These are phyloP conservation scores for Caenorhabditis afra DNA, from an alignment of 2,888 invertebrate species.

Conservation along the genomic window DNA sequence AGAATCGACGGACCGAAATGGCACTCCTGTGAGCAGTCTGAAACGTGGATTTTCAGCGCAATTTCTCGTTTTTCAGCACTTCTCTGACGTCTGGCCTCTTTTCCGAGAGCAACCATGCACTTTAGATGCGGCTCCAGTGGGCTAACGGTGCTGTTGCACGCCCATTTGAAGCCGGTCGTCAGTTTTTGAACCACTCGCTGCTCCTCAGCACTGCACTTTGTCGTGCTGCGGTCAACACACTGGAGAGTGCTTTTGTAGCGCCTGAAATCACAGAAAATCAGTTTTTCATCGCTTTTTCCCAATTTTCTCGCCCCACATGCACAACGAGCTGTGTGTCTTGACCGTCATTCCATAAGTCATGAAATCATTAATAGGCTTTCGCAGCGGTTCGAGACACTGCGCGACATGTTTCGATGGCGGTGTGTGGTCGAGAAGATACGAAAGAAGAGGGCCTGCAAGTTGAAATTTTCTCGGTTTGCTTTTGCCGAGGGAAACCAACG, in stretches of 20 bases:
- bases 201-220: background rate
- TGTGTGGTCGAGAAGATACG: constrained; percentile 13
- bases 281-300: no score
- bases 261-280: background rate
- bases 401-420: constrained; percentile 7
- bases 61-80: background rate
- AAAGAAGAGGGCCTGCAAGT: constrained; percentile 25
- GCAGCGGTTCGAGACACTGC: constrained; percentile 10
- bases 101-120: constrained; percentile 21
- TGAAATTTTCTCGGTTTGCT: background rate
- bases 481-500: background rate
- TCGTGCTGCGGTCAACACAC: background rate
- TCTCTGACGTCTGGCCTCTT: constrained; percentile 2
- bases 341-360: constrained; percentile 4
- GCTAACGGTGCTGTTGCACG: background rate
- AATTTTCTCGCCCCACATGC: constrained; percentile 13
- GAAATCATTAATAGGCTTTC: constrained; percentile 1
- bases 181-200: background rate
- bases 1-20: no score
- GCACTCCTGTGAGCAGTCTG: constrained; percentile 6
- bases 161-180: constrained; percentile 19
- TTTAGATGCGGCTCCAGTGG: background rate
- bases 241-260: background rate
- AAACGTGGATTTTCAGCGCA: background rate
- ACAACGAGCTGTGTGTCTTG: constrained; percentile 8